Evolutionary conservation across 1,140 invertebrate species (phyloP), one percentile per base, ranked within the genome.

Genomic region (Drosophila lini): DNA sequence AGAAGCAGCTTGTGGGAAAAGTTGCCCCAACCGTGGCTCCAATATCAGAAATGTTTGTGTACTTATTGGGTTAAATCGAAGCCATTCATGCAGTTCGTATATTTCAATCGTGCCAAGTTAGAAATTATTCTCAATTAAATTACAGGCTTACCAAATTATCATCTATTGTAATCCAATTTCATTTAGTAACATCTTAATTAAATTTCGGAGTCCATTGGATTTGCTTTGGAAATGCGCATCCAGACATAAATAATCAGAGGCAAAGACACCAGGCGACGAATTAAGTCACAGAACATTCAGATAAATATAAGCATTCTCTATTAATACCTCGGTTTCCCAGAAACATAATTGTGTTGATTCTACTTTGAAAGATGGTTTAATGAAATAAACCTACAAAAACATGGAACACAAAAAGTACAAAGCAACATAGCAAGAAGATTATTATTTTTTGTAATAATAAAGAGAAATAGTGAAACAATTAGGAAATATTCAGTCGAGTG

Each of bases 1-100:
- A 32, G 42, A 2, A 59, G 34, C n/a, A 19, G 58, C 31, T 9
- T 34, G 19, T 22, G 19, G 52, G 32, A 19, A 36, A 32, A 8
- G 16, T 34, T 25, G 9, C 28, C 15, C 31, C 47, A 60, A 11
- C 31, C 19, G 47, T 25, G 22, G 16, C 31, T 25, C 59, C 16
- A 10, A 28, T 63, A 32, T 47, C 34, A 64, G 13, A n/a, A 34
- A 19, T 52, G 15, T n/a, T 25, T 25, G 50, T 19, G 13, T 34
- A n/a, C 53, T 42, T 63, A 61, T 61, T 34, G 61, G 34, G 56
- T 34, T 32, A 64, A 64, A 61, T 64, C 61, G 15, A 52, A 40
- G 36, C 16, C 38, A 50, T 47, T 62, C 3, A 28, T 38, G 58
- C n/a, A 34, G 19, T 28, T 16, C 6, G 42, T 45, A 19, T 41